Evolutionary conservation across 2,797 vertebrate genomes (phyloP).

Genomic region (Sylvilagus floridanus): DNA sequence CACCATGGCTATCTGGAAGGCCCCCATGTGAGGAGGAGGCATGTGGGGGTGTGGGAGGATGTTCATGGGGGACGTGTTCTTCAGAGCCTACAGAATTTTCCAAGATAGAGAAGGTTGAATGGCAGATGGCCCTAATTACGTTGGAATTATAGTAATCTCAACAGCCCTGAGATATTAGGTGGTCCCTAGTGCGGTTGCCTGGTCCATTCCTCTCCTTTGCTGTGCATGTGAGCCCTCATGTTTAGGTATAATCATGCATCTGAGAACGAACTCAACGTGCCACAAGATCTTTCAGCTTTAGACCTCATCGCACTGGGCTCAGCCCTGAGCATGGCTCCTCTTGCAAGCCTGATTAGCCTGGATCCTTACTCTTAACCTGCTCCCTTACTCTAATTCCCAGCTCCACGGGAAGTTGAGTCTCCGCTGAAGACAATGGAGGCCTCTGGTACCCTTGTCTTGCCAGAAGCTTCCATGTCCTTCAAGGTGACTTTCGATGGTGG

Average conservation of each 20-base stretch:
- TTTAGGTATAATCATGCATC: neutral
- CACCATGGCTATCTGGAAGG: neutral
- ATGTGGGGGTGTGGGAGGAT: neutral
- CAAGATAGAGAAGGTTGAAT: neutral
- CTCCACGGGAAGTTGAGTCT: neutral
- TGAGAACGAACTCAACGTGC: neutral
- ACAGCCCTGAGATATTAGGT: neutral
- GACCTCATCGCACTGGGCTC: neutral
- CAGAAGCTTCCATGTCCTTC: neutral
- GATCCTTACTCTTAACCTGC: neutral
- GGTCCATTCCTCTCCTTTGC: neutral
- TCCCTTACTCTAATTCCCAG: neutral
- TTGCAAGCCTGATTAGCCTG: neutral
- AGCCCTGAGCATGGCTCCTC: neutral
- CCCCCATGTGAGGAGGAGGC: neutral
- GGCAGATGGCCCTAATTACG: neutral
- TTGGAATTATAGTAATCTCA: neutral
- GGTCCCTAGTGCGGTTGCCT: neutral
- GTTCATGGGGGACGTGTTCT: rapidly evolving
- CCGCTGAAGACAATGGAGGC: neutral
- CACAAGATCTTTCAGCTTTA: neutral
- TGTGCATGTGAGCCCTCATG: neutral
- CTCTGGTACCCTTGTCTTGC: neutral
- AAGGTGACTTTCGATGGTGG: neutral
- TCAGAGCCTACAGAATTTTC: neutral